Base-by-base conservation (phyloP, 2,113 vertebrate genomes). In the Bucco capensis region DNA sequence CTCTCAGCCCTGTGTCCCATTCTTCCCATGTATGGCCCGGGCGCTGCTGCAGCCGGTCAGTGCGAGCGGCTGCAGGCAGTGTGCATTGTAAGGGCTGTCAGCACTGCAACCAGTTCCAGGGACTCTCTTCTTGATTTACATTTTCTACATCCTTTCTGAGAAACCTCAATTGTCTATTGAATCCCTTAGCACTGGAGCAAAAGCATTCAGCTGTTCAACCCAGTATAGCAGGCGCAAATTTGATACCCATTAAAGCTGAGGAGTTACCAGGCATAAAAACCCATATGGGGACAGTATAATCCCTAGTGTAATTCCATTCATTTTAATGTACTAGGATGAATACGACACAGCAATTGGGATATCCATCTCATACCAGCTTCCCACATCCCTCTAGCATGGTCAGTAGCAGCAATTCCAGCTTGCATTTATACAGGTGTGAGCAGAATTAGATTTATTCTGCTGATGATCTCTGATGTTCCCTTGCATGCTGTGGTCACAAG, bases 131-230 rank as follows among this genome's bases (percentile, higher is more conserved):
- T 89, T 94, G 92, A 90, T 96, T 93, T 90, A 93, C 75, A 89
- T 93, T 94, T 96, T 79, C 83, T 86, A 35, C 93, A 93, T 92
- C 90, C 74, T 92, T 79, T 90, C 75, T 77, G 91, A 94, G 87
- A 96, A 96, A 93, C 87, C 89, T 96, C 95, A 96, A 93, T 94
- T 96, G 94, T 95, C 90, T 94, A 37, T 74, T 94, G 94, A 95
- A 96, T 95, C 84, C 92, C 64, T 87, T 47, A 90, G 71, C 89
- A 64, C 44, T 92, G 81, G 71, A 89, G 81, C 82, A 90, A 96
- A 93, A 89, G 84, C 84, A 92, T 91, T 94, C 92, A 87, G 58
- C 92, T 89, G 74, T 58, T 54, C 80, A 92, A 84, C 40, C 54
- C 89, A 75, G 78, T 84, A 83, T 53, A 94, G 67, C 64, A 95